Conservation (phyloP, 2,888 invertebrate species). For the Chironomus tentans region DNA sequence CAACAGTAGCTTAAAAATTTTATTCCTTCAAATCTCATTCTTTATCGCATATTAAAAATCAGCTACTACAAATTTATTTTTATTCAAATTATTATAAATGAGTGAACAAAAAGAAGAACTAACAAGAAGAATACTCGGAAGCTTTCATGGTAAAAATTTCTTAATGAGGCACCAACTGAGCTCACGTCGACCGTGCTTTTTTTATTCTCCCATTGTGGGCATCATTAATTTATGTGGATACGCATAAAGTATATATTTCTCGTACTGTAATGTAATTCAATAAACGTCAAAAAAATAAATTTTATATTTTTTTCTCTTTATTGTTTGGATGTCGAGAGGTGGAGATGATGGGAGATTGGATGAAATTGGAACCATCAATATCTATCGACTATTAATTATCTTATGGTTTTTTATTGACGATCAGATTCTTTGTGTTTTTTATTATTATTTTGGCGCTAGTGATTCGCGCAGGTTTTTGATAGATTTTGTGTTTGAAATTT, state of each 20-base stretch:
- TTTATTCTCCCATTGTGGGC: not conserved
- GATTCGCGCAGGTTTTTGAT: too few relatives aligned
- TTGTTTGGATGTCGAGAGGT: not conserved
- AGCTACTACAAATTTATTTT: not conserved
- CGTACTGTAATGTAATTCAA: slow-evolving; percentile 8
- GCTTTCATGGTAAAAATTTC: not conserved
- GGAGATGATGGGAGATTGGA: too few relatives aligned
- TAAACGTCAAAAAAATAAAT: not conserved
- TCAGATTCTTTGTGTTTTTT: not conserved
- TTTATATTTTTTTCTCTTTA: not conserved
- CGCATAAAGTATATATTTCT: not conserved
- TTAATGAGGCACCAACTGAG: not conserved
- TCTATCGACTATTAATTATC: too few relatives aligned
- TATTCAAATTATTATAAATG: too few relatives aligned
- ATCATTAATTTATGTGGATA: not conserved
- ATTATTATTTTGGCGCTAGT: too few relatives aligned
- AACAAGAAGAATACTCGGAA: not conserved
- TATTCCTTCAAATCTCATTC: not conserved
- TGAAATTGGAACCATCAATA: too few relatives aligned
- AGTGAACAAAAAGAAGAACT: too few relatives aligned
- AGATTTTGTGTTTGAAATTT: too few relatives aligned
- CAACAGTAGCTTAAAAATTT: too few relatives aligned
- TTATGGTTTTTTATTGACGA: not conserved
- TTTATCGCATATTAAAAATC: not conserved
- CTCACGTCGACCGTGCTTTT: not conserved